phyloP scores from a whole-genome alignment of 2,888 invertebrate species.

The Drosophila flavopinicola region DNA sequence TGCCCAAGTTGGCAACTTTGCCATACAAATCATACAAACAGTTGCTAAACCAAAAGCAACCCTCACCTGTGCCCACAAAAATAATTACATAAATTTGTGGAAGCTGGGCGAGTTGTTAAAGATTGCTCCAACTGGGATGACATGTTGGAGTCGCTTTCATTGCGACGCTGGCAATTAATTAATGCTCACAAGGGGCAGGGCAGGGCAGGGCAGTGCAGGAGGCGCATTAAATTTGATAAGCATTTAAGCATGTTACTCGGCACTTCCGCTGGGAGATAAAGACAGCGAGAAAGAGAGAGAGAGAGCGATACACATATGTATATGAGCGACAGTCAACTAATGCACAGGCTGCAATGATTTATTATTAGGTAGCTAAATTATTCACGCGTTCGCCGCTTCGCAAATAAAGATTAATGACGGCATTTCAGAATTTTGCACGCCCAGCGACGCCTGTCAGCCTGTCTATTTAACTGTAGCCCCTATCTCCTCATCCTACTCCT shows the following conservation, averaged over 20 bases:
- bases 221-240: slow-evolving; percentile 76
- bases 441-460: slow-evolving; percentile 66
- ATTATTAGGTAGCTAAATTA: slow-evolving; percentile 81
- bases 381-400: slow-evolving; percentile 74
- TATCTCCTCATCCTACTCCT: neutral
- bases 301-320: slow-evolving; percentile 8
- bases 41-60: neutral
- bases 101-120: slow-evolving; percentile 17
- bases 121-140: slow-evolving; percentile 7
- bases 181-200: slow-evolving; percentile 72
- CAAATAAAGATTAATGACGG: slow-evolving; percentile 81
- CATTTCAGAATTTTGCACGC: slow-evolving; percentile 71
- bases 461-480: slow-evolving; percentile 68
- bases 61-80: slow-evolving; percentile 14
- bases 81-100: slow-evolving; percentile 21
- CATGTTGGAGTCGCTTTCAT: slow-evolving; percentile 22
- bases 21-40: no score
- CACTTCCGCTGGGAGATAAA: slow-evolving; percentile 67
- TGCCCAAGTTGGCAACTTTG: no score
- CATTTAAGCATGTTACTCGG: slow-evolving; percentile 78
- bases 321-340: slow-evolving; percentile 69
- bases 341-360: slow-evolving; percentile 78
- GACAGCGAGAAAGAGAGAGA: slow-evolving; percentile 6
- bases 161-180: slow-evolving; percentile 73
- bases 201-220: no score